These are phyloP conservation scores for Strigamia maritima DNA, from an alignment of 2,888 invertebrate genomes.

Conservation along the genomic window DNA sequence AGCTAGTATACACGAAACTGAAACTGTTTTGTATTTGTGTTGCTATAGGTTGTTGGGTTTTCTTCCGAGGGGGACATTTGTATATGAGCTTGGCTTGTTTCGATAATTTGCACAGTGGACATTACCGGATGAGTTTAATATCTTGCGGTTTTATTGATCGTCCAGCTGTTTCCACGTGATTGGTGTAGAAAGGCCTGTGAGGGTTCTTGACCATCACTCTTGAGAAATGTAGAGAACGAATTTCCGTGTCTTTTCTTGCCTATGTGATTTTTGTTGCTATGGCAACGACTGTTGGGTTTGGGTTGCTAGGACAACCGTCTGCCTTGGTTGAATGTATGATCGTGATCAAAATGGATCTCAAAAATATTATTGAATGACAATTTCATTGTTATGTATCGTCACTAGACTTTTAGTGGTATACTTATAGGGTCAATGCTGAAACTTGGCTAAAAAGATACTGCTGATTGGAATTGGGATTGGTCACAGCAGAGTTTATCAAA, in stretches of 20 bases:
- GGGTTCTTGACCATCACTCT: not conserved
- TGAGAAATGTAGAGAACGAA: not conserved
- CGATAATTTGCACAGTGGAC: not conserved
- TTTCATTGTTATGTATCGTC: no score
- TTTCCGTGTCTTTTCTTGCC: not conserved
- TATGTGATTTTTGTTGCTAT: not conserved
- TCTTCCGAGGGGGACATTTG: no score
- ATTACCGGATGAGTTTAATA: not conserved
- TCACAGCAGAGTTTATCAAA: no score
- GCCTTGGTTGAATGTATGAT: not conserved
- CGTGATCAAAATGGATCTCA: no score
- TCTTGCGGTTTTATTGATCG: not conserved
- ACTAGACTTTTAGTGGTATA: no score
- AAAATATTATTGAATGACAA: no score
- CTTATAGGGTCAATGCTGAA: no score
- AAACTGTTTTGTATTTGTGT: no score
- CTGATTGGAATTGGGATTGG: no score
- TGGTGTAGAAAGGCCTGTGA: not conserved
- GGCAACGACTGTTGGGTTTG: not conserved
- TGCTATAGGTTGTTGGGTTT: no score
- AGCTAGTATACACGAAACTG: no score
- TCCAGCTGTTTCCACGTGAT: conserved; percentile 19
- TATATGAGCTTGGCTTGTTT: not conserved
- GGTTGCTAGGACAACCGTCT: not conserved
- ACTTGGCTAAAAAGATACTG: no score